Percentiles rank a stretch among this genome's conserved stretches.
Evolutionary conservation across 2,888 invertebrate species (phyloP).

Genomic region (Quadroppia sp.): DNA sequence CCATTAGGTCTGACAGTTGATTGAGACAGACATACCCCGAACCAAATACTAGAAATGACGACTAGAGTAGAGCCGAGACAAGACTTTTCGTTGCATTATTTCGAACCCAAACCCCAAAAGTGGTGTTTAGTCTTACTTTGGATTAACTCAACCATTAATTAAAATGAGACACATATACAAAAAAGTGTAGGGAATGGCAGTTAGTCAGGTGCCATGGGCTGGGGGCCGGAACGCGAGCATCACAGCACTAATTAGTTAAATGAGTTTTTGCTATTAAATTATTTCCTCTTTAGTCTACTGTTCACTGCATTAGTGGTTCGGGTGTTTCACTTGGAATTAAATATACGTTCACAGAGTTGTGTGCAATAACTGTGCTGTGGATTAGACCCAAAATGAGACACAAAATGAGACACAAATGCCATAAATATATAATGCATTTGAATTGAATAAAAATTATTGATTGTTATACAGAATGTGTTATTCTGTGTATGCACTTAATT

Average conservation of each 20-base stretch:
- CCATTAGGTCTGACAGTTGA: background rate
- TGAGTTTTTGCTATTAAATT: constrained; percentile 38
- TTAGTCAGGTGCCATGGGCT: background rate
- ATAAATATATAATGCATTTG: constrained; percentile 1
- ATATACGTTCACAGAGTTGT: background rate
- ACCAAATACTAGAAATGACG: background rate
- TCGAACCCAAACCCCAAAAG: background rate
- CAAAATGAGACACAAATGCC: constrained; percentile 3
- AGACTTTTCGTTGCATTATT: background rate
- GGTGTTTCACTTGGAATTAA: background rate
- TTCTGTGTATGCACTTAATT: background rate
- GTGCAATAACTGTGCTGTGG: background rate
- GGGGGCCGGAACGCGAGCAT: constrained; percentile 12
- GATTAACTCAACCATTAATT: constrained; percentile 33
- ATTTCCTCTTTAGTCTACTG: constrained; percentile 16
- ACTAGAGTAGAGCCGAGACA: background rate
- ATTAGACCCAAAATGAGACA: constrained; percentile 1
- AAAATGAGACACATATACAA: constrained; percentile 11
- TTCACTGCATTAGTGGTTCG: background rate
- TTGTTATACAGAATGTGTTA: background rate
- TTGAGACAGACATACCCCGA: background rate
- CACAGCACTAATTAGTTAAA: constrained; percentile 36
- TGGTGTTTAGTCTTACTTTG: background rate
- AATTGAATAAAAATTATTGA: constrained; percentile 6
- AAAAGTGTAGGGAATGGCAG: constrained; percentile 1